Conservation (phyloP, 2,113 vertebrate species). For the Holacanthus passer region DNA sequence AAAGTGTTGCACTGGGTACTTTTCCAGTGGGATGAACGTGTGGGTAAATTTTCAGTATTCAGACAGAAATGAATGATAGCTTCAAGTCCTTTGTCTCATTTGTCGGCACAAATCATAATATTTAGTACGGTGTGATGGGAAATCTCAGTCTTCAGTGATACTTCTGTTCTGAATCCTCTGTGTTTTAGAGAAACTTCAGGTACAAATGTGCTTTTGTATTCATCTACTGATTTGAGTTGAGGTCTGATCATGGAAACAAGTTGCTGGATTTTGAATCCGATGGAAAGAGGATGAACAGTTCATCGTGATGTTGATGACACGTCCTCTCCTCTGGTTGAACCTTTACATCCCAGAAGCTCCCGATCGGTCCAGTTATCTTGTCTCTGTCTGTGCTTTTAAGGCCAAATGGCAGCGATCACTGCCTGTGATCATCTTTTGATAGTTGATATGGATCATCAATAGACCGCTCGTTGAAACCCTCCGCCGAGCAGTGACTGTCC, state of each 20-base stretch:
- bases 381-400: conserved; percentile 46
- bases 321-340: conserved; percentile 36
- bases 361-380: background rate
- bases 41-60: conserved; percentile 8
- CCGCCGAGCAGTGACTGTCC: background rate
- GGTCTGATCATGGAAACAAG: background rate
- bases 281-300: background rate
- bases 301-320: background rate
- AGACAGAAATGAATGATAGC: background rate
- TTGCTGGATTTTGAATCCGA: background rate
- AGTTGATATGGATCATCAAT: too few relatives aligned
- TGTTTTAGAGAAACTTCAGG: conserved; percentile 31
- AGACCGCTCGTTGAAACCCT: background rate
- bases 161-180: background rate
- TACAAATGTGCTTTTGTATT: conserved; percentile 33
- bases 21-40: background rate
- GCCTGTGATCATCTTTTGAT: background rate
- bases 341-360: conserved; percentile 1
- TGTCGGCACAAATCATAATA: conserved; percentile 13
- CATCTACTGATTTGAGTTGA: background rate
- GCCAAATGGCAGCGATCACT: background rate
- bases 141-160: background rate
- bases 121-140: background rate
- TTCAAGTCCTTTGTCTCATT: conserved; percentile 7
- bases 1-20: conserved; percentile 1